These are phyloP conservation scores for Lochmaea capreae DNA, from an alignment of 2,888 invertebrate species.

Conservation along the genomic window DNA sequence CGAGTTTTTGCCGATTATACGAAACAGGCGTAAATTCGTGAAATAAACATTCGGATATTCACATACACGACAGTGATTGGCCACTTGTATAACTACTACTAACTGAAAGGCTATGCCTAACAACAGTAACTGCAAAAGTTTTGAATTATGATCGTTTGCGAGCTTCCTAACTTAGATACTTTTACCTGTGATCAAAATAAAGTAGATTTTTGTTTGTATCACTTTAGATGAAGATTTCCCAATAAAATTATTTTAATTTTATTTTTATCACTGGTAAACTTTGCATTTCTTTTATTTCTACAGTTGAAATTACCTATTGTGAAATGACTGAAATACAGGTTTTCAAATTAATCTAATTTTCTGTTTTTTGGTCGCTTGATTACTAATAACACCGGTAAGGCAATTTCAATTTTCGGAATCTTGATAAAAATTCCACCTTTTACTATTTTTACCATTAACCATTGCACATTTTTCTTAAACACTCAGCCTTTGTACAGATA, in stretches of 20 bases:
- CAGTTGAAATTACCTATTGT: too few relatives aligned
- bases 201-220: not conserved
- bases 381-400: not conserved
- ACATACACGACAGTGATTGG: too few relatives aligned
- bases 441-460: not conserved
- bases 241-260: too few relatives aligned
- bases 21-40: too few relatives aligned
- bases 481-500: not conserved
- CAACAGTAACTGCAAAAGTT: too few relatives aligned
- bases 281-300: not conserved
- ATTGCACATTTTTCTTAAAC: constrained; percentile 17
- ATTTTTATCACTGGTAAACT: not conserved
- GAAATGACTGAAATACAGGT: not conserved
- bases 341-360: not conserved
- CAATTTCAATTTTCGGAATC: not conserved
- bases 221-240: too few relatives aligned
- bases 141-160: not conserved
- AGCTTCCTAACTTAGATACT: not conserved
- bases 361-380: not conserved
- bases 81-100: too few relatives aligned
- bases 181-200: not conserved
- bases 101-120: too few relatives aligned
- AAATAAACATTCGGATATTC: too few relatives aligned
- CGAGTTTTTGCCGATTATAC: too few relatives aligned
- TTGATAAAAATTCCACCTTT: not conserved